These are phyloP conservation scores for Coremacera marginata DNA, from an alignment of 2,888 invertebrate species.

Conservation along the genomic window DNA sequence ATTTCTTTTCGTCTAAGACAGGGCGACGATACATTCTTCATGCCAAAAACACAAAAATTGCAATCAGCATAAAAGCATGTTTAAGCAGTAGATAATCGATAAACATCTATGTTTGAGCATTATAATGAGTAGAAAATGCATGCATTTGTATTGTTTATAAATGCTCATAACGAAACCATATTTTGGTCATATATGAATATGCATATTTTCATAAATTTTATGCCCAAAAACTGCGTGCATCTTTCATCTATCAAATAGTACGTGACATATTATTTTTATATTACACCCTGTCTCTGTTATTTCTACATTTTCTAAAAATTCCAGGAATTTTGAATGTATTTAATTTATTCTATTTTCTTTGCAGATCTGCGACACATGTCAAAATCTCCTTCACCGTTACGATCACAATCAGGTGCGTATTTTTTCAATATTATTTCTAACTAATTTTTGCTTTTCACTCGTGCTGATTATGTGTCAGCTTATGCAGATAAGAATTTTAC, in stretches of 20 bases:
- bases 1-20: neutral
- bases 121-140: neutral
- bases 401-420: slow-evolving; percentile 66
- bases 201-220: slow-evolving; percentile 34
- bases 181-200: neutral
- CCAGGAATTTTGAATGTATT: neutral
- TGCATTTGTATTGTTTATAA: neutral
- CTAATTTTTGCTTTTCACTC: slow-evolving; percentile 13
- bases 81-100: slow-evolving; percentile 45
- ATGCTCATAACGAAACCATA: too few relatives aligned
- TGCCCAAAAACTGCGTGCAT: neutral
- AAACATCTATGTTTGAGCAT: slow-evolving; percentile 35
- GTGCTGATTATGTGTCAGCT: slow-evolving; percentile 8
- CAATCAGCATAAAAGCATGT: slow-evolving; percentile 21
- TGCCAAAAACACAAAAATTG: neutral
- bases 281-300: neutral
- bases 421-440: neutral
- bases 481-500: slow-evolving; percentile 14
- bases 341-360: slow-evolving; percentile 47
- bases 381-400: slow-evolving; percentile 67
- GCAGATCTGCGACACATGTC: slow-evolving; percentile 67
- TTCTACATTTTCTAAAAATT: neutral
- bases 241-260: neutral
- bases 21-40: neutral
- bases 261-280: slow-evolving; percentile 23